These are phyloP conservation scores for Dromiciops gliroides DNA, from an alignment of 2,113 vertebrate genomes.

Conservation along the genomic window DNA sequence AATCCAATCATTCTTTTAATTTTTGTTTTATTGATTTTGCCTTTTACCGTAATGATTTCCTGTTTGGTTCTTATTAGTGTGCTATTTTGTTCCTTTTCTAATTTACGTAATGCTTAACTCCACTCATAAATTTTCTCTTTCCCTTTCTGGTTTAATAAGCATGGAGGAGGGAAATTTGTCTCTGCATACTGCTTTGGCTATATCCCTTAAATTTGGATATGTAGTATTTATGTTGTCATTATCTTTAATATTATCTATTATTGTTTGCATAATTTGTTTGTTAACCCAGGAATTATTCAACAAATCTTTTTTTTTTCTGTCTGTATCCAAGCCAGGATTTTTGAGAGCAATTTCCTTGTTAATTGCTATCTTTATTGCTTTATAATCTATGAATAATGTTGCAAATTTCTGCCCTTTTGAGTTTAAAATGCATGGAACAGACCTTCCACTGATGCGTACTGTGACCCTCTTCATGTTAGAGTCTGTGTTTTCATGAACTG, in stretches of 20 bases:
- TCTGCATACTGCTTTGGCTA: background rate
- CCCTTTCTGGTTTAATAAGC: background rate
- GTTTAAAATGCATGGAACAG: background rate
- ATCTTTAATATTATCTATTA: background rate
- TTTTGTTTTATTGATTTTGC: background rate
- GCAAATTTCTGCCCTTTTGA: background rate
- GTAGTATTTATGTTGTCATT: background rate
- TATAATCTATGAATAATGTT: background rate
- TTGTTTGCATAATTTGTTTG: background rate
- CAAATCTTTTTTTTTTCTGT: background rate
- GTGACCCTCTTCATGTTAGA: background rate
- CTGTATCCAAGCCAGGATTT: background rate
- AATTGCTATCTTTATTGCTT: background rate
- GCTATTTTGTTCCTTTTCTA: background rate
- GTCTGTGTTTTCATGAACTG: background rate
- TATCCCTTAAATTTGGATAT: background rate
- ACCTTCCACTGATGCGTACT: background rate
- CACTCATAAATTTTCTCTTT: background rate
- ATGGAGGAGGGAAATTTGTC: background rate
- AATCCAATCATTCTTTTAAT: background rate
- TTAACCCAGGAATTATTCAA: background rate
- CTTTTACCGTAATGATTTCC: background rate
- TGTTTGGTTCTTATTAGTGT: background rate
- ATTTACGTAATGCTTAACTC: background rate
- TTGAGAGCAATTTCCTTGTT: background rate